Evolutionary conservation across 1,140 invertebrate genomes (phyloP), one percentile per base, ranked within the genome.

Genomic region (Cotesia glomerata): DNA sequence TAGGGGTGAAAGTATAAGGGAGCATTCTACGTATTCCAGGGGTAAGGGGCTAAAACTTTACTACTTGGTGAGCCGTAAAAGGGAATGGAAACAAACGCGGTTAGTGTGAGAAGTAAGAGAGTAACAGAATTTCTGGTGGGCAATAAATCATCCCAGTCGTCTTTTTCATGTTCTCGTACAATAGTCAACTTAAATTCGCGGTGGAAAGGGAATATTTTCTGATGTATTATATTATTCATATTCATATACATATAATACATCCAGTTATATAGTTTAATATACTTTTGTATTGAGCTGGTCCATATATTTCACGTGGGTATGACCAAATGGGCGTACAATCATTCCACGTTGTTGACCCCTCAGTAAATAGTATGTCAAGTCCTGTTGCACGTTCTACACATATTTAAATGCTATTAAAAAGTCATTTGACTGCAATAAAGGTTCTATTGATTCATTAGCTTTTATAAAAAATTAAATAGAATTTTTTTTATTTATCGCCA

Each of bases 41-140:
- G 35, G 5, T 64, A 16, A 51, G 49, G 66, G 61, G 13, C 69
- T 56, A 39, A 54, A 51, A 18, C 16, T 39, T 70, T 70, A 52
- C 63, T 73, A 68, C 78, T 80, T 81, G 82, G 78, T 82, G 81
- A 87, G 81, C 80, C 82, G 81, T 87, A 81, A 86, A 86, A 86
- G 84, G 81, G 81, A 87, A 87, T 87, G 85, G 84, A 86, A 81
- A 80, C 80, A 83, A 85, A 82, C 83, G 86, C 81, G 85, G 84
- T 85, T 86, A 83, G 81, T 78, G 81, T 79, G 80, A 75, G 78
- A 79, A 56, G 72, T 75, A 45, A 59, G 74, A 81, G 83, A 85
- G 85, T 85, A 86, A 85, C 85, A 86, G 82, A 86, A 87, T 86
- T 85, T 85, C 82, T 84, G 80, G 77, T 81, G 78, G 78, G 82